Evolutionary conservation across 2,888 invertebrate species (phyloP), one percentile per base, ranked within the genome.

Genomic region (Quadriops clusia): DNA sequence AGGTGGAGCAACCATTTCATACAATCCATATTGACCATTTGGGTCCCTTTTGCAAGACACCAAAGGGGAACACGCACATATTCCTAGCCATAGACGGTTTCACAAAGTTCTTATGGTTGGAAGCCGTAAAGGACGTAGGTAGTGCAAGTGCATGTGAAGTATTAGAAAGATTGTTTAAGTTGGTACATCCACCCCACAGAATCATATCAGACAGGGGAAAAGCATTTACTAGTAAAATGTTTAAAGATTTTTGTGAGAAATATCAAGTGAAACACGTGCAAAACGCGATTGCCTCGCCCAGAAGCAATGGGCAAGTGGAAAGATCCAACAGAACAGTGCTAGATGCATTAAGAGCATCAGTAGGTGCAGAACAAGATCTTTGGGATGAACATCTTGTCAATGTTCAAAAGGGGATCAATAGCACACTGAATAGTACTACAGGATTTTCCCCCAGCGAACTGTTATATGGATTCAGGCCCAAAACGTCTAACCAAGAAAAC

Each of bases 1-100:
- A 47, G 28, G 37, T 40, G 28, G 41, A 43, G 2, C 34, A 33
- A 7, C 43, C 47, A 2, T 44, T 45, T 17, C 43, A 46, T 21
- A 46, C 45, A 0, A 12, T 47, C 0, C 49, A 47, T 26, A 14
- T 41, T 2, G 46, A 47, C 20, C 45, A 48, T 16, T 28, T 45
- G 14, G 44, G 44, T 3, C 45, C 44, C 5, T 46, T 44, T 28
- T 39, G 41, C 2, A 38, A 33, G 31, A 41, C 41, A 9, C 31
- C 23, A 14, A 33, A 41, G 15, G 40, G 31, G n/a, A 30, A 30
- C 17, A 14, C 9, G 30, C 40, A 47, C 21, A 30, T 46, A 9
- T 23, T 45, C 7, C 44, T 47, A 1, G n/a, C 30, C 0, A 41
- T 42, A 15, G 41, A 42, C 23, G 33, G 41, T 2, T 44, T 44